Evolutionary conservation across 2,113 vertebrate genomes (phyloP).

Genomic region (Prochilodus magdalenae): DNA sequence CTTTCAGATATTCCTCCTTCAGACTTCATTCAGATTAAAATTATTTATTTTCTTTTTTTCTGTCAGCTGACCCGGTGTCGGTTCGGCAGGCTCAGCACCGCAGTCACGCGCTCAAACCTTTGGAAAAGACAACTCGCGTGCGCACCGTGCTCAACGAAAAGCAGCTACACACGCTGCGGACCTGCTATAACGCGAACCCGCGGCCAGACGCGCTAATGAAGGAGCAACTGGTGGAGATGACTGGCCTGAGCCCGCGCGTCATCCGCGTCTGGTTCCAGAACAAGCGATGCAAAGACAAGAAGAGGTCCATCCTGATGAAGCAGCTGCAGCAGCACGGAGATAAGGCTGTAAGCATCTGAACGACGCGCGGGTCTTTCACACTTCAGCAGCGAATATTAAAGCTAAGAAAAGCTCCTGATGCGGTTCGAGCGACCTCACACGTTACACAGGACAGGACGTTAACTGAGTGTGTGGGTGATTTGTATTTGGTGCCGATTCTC

Average conservation of each 20-base stretch:
- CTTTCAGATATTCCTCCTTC: no score
- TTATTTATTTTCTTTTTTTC: no score
- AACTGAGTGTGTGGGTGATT: neutral
- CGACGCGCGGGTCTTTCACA: neutral
- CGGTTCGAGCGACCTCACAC: neutral
- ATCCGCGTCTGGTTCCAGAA: constrained; percentile 99
- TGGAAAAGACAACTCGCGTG: constrained; percentile 93
- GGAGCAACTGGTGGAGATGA: constrained; percentile 98
- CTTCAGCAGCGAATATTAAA: neutral
- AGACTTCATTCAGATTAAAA: no score
- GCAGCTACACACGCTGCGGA: constrained; percentile 94
- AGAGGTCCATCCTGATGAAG: constrained; percentile 91
- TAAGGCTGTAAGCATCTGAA: constrained; percentile 82
- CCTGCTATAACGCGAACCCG: constrained; percentile 96
- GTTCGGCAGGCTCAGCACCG: constrained; percentile 86
- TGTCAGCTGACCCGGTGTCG: constrained; percentile 78
- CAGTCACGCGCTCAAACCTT: constrained; percentile 85
- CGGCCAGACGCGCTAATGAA: constrained; percentile 96
- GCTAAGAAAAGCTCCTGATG: neutral
- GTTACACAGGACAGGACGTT: neutral
- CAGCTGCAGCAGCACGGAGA: constrained; percentile 93
- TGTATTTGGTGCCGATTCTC: neutral
- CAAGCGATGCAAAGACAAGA: constrained; percentile 98
- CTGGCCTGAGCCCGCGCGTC: constrained; percentile 91
- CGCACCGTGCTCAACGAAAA: constrained; percentile 96